phyloP scores from a whole-genome alignment of 1,140 invertebrate species.

The Drosophila mayri region DNA sequence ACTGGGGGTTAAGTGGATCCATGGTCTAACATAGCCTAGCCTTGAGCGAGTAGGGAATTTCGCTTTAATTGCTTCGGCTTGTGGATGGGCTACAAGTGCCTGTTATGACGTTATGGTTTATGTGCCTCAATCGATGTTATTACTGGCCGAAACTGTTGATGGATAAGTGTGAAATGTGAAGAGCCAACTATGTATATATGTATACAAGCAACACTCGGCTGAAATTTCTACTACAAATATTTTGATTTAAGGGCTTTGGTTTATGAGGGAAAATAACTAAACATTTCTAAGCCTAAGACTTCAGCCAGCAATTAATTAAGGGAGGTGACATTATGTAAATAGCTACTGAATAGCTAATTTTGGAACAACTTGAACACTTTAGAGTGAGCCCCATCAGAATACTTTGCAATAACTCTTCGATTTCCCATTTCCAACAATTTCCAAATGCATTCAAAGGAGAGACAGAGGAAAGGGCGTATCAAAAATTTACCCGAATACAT shows the following conservation, averaged over 20 bases:
- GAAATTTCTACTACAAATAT: neutral
- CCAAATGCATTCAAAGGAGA: conserved; percentile 21
- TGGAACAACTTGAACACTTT: neutral
- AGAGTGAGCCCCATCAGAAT: neutral
- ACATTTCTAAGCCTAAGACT: neutral
- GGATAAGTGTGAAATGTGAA: conserved; percentile 40
- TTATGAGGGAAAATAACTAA: neutral
- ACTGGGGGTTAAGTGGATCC: neutral
- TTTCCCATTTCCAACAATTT: conserved; percentile 14
- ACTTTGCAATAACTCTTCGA: neutral
- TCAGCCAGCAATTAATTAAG: neutral
- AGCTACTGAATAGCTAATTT: neutral
- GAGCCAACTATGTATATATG: neutral
- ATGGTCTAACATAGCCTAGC: neutral
- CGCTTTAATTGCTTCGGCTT: conserved; percentile 63
- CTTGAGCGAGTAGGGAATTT: conserved; percentile 33
- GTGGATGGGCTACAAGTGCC: conserved; percentile 23
- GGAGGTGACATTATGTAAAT: neutral
- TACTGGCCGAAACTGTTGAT: conserved; percentile 43
- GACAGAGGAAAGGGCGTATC: conserved; percentile 3
- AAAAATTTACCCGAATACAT: conserved; percentile 38
- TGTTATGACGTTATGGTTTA: conserved; percentile 40
- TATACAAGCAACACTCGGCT: neutral
- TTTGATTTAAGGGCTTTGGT: neutral
- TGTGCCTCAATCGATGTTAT: conserved; percentile 39